phyloP scores from a whole-genome alignment of 1,140 invertebrate species.

The Drosophila rhopaloa region DNA sequence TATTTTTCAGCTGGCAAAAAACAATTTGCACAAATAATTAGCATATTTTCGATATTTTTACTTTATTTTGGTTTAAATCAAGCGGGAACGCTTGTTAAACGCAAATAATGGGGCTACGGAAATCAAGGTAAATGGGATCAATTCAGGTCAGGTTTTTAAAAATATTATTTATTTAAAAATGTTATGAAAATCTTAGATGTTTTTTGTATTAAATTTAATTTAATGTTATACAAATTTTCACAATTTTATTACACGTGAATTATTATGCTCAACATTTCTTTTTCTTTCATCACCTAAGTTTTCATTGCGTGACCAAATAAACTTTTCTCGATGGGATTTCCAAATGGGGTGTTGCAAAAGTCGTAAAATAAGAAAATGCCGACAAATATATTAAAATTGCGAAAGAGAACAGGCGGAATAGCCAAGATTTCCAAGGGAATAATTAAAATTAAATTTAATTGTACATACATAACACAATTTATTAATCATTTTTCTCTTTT shows the following conservation, averaged over 20 bases:
- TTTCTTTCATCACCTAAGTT: conserved; percentile 37
- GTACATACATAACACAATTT: background rate
- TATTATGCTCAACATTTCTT: background rate
- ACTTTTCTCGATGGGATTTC: conserved; percentile 64
- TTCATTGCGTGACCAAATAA: conserved; percentile 64
- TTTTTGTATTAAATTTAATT: too few species aligned
- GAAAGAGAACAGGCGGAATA: conserved; percentile 35
- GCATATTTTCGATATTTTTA: conserved; percentile 40
- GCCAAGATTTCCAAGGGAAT: conserved; percentile 24
- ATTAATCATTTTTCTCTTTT: conserved; percentile 32
- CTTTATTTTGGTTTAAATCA: conserved; percentile 9
- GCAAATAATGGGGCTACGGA: conserved; percentile 35
- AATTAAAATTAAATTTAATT: conserved; percentile 19
- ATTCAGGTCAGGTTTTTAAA: background rate
- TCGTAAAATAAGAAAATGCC: conserved; percentile 46
- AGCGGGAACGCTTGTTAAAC: conserved; percentile 15
- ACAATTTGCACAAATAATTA: conserved; percentile 42
- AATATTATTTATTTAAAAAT: too few species aligned
- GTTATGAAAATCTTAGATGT: too few species aligned
- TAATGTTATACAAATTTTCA: too few species aligned
- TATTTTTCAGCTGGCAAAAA: conserved; percentile 12
- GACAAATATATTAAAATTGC: conserved; percentile 28
- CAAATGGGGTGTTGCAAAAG: conserved; percentile 69
- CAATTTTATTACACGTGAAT: too few species aligned
- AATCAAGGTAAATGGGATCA: conserved; percentile 39